A percentile compares a stretch with the other conserved stretches of the same genome.
Evolutionary conservation across 2,113 vertebrate species (phyloP).

Genomic region (human (Homo sapiens)): GRCh38 chr7:43449501-43450000

Average conservation of each 20-base stretch:
- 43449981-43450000: neutral
- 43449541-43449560: neutral
- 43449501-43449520: slow-evolving; percentile 23
- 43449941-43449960: neutral
- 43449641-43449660: slow-evolving; percentile 50
- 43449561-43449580: neutral
- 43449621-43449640: slow-evolving; percentile 22
- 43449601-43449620: slow-evolving; percentile 46
- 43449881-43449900: neutral
- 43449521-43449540: neutral
- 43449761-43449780: neutral
- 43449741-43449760: neutral
- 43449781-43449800: neutral
- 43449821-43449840: neutral
- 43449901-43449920: neutral
- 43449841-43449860: neutral
- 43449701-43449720: neutral
- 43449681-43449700: neutral
- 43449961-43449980: neutral
- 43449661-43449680: slow-evolving; percentile 14
- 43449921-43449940: neutral
- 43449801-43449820: neutral
- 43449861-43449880: neutral
- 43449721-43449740: neutral
- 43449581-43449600: neutral